Evolutionary conservation across 2,888 invertebrate genomes (phyloP).

Genomic region (Leucoma salicis): DNA sequence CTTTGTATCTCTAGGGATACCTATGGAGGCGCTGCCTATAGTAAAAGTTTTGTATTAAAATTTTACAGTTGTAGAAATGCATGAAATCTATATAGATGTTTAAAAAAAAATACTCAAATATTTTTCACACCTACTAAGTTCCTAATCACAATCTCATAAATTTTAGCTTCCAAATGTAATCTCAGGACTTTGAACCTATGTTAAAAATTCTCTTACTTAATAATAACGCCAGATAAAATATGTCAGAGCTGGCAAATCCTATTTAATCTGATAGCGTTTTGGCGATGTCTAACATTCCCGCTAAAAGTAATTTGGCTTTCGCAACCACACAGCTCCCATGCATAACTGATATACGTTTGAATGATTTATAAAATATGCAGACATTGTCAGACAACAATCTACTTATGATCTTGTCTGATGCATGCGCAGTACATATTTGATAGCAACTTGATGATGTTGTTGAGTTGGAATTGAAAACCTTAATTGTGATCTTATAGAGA

Average conservation of each 20-base stretch:
- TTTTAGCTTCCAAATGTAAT: slow-evolving; percentile 4
- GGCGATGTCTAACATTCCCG: slow-evolving; percentile 31
- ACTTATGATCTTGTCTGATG: slow-evolving; percentile 46
- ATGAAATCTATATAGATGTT: no score
- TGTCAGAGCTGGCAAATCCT: slow-evolving; percentile 24
- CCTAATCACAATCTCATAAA: background rate
- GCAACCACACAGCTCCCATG: slow-evolving; percentile 42
- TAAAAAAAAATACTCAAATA: background rate
- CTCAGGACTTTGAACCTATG: slow-evolving; percentile 6
- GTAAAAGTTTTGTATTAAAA: no score
- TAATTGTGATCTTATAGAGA: no score
- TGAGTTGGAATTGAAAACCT: no score
- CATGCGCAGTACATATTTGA: no score
- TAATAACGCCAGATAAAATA: slow-evolving; percentile 24
- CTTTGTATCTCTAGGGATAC: no score
- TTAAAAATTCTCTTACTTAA: slow-evolving; percentile 11
- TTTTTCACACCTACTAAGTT: background rate
- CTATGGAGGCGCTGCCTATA: no score
- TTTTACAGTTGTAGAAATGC: no score
- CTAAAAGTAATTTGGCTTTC: slow-evolving; percentile 57
- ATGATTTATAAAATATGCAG: slow-evolving; percentile 72
- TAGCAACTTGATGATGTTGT: no score
- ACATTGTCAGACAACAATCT: slow-evolving; percentile 58
- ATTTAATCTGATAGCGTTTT: slow-evolving; percentile 42
- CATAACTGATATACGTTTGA: slow-evolving; percentile 63